phyloP scores from a whole-genome alignment of 2,113 vertebrate genomes.

The Clarias macrocephalus region DNA sequence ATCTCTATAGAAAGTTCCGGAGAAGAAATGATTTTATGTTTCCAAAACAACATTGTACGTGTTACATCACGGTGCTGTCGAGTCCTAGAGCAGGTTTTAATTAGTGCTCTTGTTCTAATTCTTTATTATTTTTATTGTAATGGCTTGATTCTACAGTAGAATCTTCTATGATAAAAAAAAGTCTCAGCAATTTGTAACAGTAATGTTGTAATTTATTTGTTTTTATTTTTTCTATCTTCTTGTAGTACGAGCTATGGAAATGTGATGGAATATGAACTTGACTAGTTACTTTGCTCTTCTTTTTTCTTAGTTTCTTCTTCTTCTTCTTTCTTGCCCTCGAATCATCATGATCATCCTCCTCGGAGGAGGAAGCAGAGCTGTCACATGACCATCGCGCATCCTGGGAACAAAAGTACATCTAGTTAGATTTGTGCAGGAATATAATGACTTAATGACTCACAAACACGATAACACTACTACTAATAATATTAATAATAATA shows the following conservation, averaged over 20 bases:
- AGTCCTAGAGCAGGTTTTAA: background rate
- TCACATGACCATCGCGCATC: constrained; percentile 24
- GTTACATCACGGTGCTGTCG: background rate
- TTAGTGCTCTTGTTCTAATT: background rate
- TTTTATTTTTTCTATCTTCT: background rate
- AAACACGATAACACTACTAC: no score
- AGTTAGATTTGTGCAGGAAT: background rate
- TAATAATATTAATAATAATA: no score
- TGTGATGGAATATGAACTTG: background rate
- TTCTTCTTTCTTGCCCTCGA: constrained; percentile 29
- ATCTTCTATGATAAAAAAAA: background rate
- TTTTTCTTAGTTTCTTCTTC: constrained; percentile 35
- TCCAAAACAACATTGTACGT: background rate
- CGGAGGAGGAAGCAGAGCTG: constrained; percentile 40
- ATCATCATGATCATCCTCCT: constrained; percentile 3
- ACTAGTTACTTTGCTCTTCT: constrained; percentile 25
- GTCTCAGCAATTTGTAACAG: background rate
- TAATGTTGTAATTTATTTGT: background rate
- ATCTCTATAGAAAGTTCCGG: constrained; percentile 10
- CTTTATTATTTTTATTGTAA: background rate
- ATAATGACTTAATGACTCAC: no score
- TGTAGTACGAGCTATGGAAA: background rate
- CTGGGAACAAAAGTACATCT: background rate
- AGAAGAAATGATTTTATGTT: background rate
- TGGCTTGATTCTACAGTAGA: background rate